These are phyloP conservation scores for Cepphus grylle DNA, from an alignment of 2,113 vertebrate genomes.

Conservation along the genomic window DNA sequence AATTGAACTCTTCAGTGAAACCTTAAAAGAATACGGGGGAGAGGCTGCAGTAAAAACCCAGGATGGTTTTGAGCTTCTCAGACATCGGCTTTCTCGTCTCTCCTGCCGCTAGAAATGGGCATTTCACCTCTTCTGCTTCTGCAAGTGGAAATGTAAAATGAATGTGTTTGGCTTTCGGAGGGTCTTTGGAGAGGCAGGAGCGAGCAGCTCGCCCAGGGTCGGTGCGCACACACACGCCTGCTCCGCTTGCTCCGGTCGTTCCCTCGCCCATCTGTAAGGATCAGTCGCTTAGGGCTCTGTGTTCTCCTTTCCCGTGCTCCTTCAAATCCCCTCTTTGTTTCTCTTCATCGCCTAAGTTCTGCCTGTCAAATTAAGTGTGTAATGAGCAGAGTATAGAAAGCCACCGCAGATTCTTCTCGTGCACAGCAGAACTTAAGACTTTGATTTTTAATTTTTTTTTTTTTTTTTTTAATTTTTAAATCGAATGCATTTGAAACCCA, in stretches of 20 bases:
- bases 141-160: background rate
- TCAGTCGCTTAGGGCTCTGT: background rate
- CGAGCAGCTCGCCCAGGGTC: fast-evolving
- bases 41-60: background rate
- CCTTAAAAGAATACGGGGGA: background rate
- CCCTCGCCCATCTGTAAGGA: background rate
- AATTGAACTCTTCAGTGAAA: background rate
- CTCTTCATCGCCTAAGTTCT: background rate
- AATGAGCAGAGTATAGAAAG: background rate
- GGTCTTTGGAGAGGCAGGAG: background rate
- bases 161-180: fast-evolving
- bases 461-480: background rate
- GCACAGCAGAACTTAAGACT: background rate
- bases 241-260: background rate
- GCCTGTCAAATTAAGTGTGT: background rate
- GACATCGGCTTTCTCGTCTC: background rate
- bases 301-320: background rate
- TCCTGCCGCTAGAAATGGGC: background rate
- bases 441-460: background rate
- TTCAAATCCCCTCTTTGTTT: background rate
- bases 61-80: background rate
- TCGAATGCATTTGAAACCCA: background rate
- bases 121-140: background rate
- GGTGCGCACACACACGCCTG: fast-evolving
- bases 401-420: background rate